phyloP scores from a whole-genome alignment of 2,888 invertebrate genomes.

The Caenorhabditis angaria region DNA sequence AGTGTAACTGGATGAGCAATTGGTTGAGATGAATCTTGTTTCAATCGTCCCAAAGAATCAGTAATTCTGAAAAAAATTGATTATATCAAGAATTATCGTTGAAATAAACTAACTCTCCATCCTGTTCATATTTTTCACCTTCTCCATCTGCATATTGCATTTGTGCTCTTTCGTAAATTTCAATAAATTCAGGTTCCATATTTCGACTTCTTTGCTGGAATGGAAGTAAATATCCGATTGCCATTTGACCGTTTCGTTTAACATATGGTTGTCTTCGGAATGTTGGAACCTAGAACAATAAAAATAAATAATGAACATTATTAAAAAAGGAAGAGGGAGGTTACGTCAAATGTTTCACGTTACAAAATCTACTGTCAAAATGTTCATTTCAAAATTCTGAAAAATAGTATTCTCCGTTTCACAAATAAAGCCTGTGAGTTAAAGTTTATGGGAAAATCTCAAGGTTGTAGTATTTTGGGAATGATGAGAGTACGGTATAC shows the following conservation, averaged over 20 bases:
- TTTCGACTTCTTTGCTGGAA: conserved; percentile 39
- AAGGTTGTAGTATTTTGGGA: too few species aligned
- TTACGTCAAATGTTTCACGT: too few species aligned
- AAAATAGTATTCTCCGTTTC: too few species aligned
- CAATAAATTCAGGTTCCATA: conserved; percentile 47
- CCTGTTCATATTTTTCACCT: conserved; percentile 8
- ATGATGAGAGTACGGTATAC: too few species aligned
- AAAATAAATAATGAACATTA: too few species aligned
- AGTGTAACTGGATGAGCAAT: conserved; percentile 28
- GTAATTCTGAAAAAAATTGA: not conserved
- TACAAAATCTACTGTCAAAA: too few species aligned
- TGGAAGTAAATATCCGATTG: conserved; percentile 47
- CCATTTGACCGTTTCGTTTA: conserved; percentile 35
- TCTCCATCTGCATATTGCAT: conserved; percentile 20
- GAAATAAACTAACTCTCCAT: conserved; percentile 13
- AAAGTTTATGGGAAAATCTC: too few species aligned
- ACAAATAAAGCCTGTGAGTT: too few species aligned
- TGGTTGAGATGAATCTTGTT: not conserved
- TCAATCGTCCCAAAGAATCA: conserved; percentile 8
- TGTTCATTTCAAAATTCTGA: too few species aligned
- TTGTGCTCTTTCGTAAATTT: conserved; percentile 21
- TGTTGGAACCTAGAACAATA: conserved; percentile 14
- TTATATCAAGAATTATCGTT: not conserved
- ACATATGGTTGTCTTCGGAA: conserved; percentile 59
- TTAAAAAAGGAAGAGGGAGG: too few species aligned